Base-by-base conservation (phyloP, 2,797 vertebrate species). In the Aulostomus chinensis region DNA sequence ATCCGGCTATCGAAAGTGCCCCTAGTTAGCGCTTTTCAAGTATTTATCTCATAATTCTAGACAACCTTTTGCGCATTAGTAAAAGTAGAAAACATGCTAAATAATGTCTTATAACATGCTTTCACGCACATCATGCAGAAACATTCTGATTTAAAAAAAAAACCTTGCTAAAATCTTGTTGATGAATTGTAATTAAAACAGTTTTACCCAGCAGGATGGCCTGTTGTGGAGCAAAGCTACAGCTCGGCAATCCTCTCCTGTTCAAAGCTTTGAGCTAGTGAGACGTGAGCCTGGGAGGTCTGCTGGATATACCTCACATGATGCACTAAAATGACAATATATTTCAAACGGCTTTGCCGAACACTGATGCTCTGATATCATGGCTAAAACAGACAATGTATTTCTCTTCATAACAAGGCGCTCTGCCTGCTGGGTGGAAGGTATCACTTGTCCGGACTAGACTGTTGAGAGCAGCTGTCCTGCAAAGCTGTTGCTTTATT, bases 291-390 rank as follows among this genome's bases (percentile, higher is more conserved):
- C 46, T 35, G 31, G 26, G 41, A 63, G 51, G 35, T 68, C 40
- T 69, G 54, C 38, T 62, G 30, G 13, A 60, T 73, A 34, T 54
- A 62, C 31, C 29, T 48, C 15, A 37, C 38, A 43, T 46, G 58
- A 33, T 46, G 41, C 56, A 59, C 59, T 51, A 52, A 67, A 70
- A 55, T 54, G 17, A 53, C 57, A 57, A 64, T 59, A 60, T 25
- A 7, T 43, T 48, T 68, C 25, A 46, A 34, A 60, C 33, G 26
- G 24, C 64, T 58, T 55, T 61, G 72, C 61, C 70, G 82, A 73
- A 79, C 69, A 59, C 40, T 43, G 38, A 58, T n/a, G 30, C 45
- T 47, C 33, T 85, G 81, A 81, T 78, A 78, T 77, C 70, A 80
- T 57, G 7, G 32, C 74, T 81, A 83, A 78, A 74, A 81, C 28